phyloP scores from a whole-genome alignment of 2,113 vertebrate genomes.

The Butorides virescens region DNA sequence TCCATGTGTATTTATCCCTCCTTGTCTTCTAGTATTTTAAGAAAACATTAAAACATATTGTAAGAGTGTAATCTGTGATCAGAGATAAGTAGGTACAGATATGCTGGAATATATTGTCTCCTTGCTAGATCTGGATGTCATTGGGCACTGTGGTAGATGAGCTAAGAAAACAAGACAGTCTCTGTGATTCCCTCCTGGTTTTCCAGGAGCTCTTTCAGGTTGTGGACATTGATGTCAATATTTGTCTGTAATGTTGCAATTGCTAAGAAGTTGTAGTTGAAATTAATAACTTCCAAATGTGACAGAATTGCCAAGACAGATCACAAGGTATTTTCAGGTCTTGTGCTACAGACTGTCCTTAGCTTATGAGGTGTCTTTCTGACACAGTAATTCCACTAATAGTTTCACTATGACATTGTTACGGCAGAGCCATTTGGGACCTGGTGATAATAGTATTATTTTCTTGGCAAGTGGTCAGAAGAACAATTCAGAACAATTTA shows the following conservation, averaged over 20 bases:
- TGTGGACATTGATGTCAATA: background rate
- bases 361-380: background rate
- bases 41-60: background rate
- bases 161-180: background rate
- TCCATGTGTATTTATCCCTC: background rate
- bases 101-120: background rate
- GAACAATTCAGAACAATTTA: background rate
- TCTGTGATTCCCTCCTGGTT: background rate
- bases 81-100: background rate
- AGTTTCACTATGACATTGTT: background rate
- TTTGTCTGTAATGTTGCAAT: background rate
- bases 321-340: background rate
- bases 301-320: background rate
- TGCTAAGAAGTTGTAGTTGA: background rate
- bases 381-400: constrained; percentile 17
- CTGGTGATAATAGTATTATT: background rate
- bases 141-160: background rate
- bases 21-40: background rate
- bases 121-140: background rate
- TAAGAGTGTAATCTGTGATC: background rate
- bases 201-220: background rate
- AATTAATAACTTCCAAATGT: background rate
- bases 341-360: background rate
- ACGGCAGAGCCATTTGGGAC: background rate
- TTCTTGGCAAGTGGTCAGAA: constrained; percentile 10